Evolutionary conservation across 2,888 invertebrate genomes (phyloP).

Genomic region (Metopia argyrocephala): DNA sequence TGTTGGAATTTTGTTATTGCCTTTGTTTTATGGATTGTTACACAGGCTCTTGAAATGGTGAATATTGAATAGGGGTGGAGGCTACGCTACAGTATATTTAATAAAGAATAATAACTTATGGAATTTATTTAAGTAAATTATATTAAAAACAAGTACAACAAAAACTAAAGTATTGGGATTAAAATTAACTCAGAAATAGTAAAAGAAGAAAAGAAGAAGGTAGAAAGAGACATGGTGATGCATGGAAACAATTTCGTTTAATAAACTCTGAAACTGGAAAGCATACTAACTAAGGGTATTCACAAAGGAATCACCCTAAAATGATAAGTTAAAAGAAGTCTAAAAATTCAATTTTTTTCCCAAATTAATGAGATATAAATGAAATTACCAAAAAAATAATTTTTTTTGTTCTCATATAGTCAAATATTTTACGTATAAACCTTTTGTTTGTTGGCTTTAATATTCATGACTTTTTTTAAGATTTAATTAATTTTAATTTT

Average conservation of each 20-base stretch:
- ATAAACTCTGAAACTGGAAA: too few species aligned
- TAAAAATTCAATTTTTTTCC: too few species aligned
- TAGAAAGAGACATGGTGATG: background rate
- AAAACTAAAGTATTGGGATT: background rate
- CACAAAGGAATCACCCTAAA: too few species aligned
- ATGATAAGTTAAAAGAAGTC: too few species aligned
- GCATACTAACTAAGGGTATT: too few species aligned
- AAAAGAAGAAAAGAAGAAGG: background rate
- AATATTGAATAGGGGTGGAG: background rate
- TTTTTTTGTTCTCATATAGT: too few species aligned
- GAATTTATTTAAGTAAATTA: constrained; percentile 54
- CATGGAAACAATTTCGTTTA: constrained; percentile 16
- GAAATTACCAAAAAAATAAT: too few species aligned
- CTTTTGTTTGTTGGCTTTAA: too few species aligned
- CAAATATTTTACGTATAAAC: too few species aligned
- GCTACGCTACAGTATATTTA: constrained; percentile 16
- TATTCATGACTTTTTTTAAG: background rate
- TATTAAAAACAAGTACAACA: constrained; percentile 39
- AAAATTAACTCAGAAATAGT: too few species aligned
- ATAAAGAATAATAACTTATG: constrained; percentile 45
- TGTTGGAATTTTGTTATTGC: constrained; percentile 24
- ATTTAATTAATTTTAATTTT: background rate
- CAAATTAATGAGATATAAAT: too few species aligned
- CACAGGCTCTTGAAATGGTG: background rate
- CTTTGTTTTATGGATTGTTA: background rate